Evolutionary conservation across 2,888 invertebrate genomes (phyloP).

Genomic region (Diaphora mendica): DNA sequence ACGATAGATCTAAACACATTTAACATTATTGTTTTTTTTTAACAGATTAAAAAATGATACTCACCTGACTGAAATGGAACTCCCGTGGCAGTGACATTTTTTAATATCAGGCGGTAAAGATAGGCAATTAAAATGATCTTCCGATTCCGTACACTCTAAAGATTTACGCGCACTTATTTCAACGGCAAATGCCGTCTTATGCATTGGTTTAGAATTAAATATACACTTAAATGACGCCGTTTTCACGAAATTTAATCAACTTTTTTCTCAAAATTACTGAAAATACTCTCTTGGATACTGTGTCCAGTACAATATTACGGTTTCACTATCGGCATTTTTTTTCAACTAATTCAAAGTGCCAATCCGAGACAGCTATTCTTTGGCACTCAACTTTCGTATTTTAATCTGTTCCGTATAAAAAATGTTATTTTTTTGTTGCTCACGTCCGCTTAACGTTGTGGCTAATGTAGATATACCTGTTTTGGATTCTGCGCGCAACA

Average conservation of each 20-base stretch:
- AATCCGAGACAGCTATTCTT: conserved; percentile 5
- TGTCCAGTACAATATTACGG: conserved; percentile 35
- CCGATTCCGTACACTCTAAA: conserved; percentile 76
- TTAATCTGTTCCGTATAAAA: conserved; percentile 34
- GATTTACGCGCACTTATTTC: conserved; percentile 60
- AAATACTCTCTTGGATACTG: not conserved
- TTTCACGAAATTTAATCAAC: conserved; percentile 61
- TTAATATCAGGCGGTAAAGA: conserved; percentile 78
- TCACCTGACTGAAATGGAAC: conserved; percentile 87
- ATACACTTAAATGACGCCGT: conserved; percentile 68
- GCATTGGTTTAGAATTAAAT: conserved; percentile 72
- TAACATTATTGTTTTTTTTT: not conserved
- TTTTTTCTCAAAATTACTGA: conserved; percentile 41
- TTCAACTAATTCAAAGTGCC: conserved; percentile 10
- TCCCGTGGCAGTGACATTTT: conserved; percentile 88
- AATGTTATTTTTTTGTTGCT: conserved; percentile 10
- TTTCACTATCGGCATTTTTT: conserved; percentile 36
- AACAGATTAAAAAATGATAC: conserved; percentile 33
- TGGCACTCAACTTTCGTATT: conserved; percentile 21
- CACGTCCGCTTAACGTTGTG: not conserved
- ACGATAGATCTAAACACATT: not conserved
- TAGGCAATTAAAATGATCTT: conserved; percentile 73
- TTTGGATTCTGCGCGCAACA: conserved; percentile 41
- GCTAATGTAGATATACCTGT: conserved; percentile 14
- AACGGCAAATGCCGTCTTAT: conserved; percentile 75